phyloP scores from a whole-genome alignment of 2,797 vertebrate genomes.

The Zalophus californianus region DNA sequence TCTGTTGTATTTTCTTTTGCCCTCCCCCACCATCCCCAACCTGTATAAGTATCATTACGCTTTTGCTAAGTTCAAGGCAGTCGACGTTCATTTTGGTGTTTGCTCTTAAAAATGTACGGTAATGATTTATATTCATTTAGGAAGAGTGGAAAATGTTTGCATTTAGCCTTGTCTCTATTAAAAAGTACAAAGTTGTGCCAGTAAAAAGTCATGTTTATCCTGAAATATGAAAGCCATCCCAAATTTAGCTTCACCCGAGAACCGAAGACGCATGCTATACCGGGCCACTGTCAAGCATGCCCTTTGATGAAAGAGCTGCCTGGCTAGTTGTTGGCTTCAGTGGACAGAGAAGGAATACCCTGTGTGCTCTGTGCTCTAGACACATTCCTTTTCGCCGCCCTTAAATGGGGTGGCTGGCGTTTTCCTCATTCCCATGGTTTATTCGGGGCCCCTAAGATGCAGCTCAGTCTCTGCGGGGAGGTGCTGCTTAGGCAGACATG shows the following conservation, averaged over 20 bases:
- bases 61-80: neutral
- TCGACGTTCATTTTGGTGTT: neutral
- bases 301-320: fast-evolving
- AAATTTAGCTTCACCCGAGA: fast-evolving
- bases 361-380: fast-evolving
- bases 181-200: neutral
- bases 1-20: neutral
- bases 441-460: fast-evolving
- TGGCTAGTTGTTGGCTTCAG: fast-evolving
- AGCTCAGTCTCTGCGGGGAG: no score
- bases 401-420: fast-evolving
- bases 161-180: neutral
- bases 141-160: neutral
- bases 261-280: fast-evolving
- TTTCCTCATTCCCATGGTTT: fast-evolving
- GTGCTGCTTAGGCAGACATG: fast-evolving
- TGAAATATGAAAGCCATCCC: fast-evolving
- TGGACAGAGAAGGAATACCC: fast-evolving
- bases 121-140: neutral
- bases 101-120: neutral
- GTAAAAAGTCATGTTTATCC: neutral
- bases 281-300: neutral
- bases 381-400: neutral
- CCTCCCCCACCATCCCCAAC: neutral
- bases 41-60: neutral